Percentiles rank a stretch among this genome's conserved stretches.
Evolutionary conservation across 2,888 invertebrate species (phyloP).

Genomic region (Cephus pulcher): DNA sequence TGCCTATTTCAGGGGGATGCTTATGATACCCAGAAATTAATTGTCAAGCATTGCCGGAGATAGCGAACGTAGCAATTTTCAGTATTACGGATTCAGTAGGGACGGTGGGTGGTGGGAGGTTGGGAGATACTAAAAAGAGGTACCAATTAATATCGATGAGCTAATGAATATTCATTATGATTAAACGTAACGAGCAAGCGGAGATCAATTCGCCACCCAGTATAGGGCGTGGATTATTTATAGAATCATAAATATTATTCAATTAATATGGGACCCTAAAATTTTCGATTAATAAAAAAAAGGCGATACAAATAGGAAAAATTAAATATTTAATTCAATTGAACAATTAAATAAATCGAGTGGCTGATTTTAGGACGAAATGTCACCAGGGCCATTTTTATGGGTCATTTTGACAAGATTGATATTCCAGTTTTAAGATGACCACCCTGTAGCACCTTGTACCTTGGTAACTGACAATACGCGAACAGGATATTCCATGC

Average conservation of each 20-base stretch:
- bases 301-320: neutral
- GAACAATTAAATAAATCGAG: neutral
- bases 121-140: neutral
- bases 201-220: constrained; percentile 12
- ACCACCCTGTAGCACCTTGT: no score
- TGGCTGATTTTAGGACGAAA: neutral
- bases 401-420: neutral
- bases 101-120: neutral
- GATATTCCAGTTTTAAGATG: neutral
- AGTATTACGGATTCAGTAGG: constrained; percentile 9
- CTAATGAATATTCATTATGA: constrained; percentile 34
- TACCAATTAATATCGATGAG: neutral
- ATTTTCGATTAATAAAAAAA: neutral
- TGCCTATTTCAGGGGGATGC: neutral
- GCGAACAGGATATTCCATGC: neutral
- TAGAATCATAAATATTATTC: neutral
- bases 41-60: neutral
- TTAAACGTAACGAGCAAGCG: constrained; percentile 16
- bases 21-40: neutral
- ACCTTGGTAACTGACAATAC: neutral
- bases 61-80: constrained; percentile 7
- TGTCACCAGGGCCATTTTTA: neutral
- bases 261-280: neutral
- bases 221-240: neutral
- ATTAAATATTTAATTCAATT: neutral